phyloP scores from a whole-genome alignment of 2,113 vertebrate species.

The Nyctibius bracteatus region DNA sequence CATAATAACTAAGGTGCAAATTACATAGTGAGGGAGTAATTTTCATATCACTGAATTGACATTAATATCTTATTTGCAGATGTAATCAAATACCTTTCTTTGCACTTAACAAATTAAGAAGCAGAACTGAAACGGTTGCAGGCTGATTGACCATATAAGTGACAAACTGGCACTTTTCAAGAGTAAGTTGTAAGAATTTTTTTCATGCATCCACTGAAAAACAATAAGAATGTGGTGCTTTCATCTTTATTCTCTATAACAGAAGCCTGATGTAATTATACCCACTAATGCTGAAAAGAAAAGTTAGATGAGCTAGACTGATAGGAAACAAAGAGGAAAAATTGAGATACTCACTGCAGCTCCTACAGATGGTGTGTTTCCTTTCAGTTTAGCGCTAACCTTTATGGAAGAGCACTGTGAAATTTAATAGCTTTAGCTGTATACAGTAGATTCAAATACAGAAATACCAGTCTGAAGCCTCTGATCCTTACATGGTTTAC shows the following conservation, averaged over 20 bases:
- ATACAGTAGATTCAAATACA: slow-evolving; percentile 17
- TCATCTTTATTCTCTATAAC: background rate
- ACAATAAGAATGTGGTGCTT: background rate
- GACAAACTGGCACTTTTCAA: background rate
- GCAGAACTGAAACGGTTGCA: slow-evolving; percentile 23
- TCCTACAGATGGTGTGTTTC: background rate
- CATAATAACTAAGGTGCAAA: slow-evolving; percentile 66
- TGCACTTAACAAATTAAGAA: slow-evolving; percentile 46
- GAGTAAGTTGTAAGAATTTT: background rate
- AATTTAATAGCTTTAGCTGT: slow-evolving; percentile 1
- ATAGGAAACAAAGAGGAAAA: background rate
- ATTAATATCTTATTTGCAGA: slow-evolving; percentile 72
- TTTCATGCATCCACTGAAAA: background rate
- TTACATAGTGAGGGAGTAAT: slow-evolving; percentile 68
- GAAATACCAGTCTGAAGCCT: slow-evolving; percentile 30
- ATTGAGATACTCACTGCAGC: background rate
- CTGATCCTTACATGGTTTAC: background rate
- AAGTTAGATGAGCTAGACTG: background rate
- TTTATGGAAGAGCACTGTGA: background rate
- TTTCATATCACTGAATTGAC: slow-evolving; percentile 68
- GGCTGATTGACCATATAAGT: slow-evolving; percentile 40
- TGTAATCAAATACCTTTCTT: slow-evolving; percentile 68
- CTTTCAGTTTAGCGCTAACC: background rate
- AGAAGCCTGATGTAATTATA: background rate
- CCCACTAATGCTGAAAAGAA: background rate